Evolutionary conservation across 2,888 invertebrate species (phyloP).

Genomic region (Leptopilina syphax): DNA sequence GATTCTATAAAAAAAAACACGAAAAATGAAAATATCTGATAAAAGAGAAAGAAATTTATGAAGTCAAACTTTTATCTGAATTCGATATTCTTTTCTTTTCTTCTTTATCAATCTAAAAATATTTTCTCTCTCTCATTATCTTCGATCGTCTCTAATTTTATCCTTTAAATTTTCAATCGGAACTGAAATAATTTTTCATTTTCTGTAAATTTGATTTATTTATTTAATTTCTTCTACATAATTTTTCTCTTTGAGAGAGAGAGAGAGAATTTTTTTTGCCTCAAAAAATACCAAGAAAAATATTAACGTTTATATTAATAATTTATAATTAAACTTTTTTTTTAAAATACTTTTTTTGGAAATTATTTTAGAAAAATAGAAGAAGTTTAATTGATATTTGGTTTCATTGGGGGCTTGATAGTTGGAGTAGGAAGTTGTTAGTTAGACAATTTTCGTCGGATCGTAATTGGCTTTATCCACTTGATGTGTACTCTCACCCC

Average conservation of each 20-base stretch:
- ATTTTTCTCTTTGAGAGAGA: no score
- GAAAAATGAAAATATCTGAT: conserved; percentile 14
- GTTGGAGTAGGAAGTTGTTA: conserved; percentile 20
- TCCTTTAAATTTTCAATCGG: no score
- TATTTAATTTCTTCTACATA: no score
- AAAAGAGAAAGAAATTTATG: neutral
- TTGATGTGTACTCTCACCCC: conserved; percentile 3
- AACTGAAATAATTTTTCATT: no score
- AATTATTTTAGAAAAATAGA: neutral
- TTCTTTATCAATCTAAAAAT: neutral
- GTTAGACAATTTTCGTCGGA: neutral
- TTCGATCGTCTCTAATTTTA: no score
- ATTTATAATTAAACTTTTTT: neutral
- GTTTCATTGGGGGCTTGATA: neutral
- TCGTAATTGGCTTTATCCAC: conserved; percentile 21
- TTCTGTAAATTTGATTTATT: neutral
- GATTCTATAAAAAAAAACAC: neutral
- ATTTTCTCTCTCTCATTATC: neutral
- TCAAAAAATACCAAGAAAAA: neutral
- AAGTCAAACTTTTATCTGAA: conserved; percentile 1
- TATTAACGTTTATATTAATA: neutral
- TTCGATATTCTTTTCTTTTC: neutral
- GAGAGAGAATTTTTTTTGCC: no score
- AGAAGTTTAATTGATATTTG: neutral
- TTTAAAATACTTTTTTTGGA: no score